phyloP scores from a whole-genome alignment of 1,140 invertebrate genomes.

The Drosophila nikananu region DNA sequence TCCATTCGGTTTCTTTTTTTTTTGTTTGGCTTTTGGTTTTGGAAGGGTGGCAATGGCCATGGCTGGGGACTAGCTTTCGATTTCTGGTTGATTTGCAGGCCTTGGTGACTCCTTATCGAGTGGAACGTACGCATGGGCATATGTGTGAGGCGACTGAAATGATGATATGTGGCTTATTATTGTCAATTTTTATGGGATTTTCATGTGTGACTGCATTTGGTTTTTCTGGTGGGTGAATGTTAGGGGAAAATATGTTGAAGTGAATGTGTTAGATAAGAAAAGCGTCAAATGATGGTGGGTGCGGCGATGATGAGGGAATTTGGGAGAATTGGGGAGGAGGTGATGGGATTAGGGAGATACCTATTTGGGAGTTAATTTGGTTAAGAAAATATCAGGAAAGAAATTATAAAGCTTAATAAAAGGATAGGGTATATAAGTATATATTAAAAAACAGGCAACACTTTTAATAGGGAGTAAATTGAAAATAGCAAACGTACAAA shows the following conservation, averaged over 20 bases:
- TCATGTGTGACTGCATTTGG: constrained; percentile 58
- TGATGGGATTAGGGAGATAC: constrained; percentile 22
- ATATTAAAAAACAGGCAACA: too few species aligned
- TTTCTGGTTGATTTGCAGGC: constrained; percentile 65
- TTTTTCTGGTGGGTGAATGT: constrained; percentile 1
- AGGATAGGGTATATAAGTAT: background rate
- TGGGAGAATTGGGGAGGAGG: background rate
- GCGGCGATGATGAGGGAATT: background rate
- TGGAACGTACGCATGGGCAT: constrained; percentile 47
- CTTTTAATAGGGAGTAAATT: too few species aligned
- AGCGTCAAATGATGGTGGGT: constrained; percentile 13
- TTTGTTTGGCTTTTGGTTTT: constrained; percentile 13
- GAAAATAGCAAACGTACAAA: too few species aligned
- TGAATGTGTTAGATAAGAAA: constrained; percentile 54
- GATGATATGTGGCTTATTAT: constrained; percentile 66
- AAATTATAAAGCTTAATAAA: background rate
- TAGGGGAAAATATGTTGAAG: constrained; percentile 1
- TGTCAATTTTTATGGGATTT: constrained; percentile 65
- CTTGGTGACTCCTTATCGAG: constrained; percentile 51
- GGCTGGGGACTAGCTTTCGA: constrained; percentile 41
- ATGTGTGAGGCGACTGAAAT: constrained; percentile 42
- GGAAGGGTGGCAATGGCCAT: constrained; percentile 28
- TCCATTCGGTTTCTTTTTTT: constrained; percentile 40
- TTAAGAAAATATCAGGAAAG: background rate
- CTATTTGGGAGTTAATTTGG: constrained; percentile 12